A percentile compares a stretch with the other conserved stretches of the same genome.
Conservation (phyloP, 64 coral and sea anemone species). For the Pocillopora damicornis region DNA sequence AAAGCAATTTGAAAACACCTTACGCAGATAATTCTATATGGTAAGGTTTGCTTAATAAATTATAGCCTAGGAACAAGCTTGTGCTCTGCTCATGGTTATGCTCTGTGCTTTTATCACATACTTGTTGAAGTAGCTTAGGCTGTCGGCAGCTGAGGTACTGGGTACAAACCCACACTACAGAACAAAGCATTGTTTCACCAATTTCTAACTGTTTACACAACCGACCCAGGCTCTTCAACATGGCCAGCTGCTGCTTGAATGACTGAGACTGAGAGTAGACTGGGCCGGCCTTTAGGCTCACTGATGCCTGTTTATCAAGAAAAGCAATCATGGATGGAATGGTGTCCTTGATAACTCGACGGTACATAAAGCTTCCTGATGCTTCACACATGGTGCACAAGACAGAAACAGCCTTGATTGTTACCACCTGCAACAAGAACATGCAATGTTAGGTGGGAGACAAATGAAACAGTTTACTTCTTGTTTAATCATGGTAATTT, state of each 20-base stretch:
- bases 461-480: neutral
- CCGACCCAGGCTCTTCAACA: constrained; percentile 58
- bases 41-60: neutral
- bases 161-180: constrained; percentile 39
- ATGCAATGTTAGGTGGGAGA: neutral
- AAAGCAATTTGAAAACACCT: neutral
- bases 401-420: constrained; percentile 77
- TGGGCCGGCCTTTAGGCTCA: constrained; percentile 76
- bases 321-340: constrained; percentile 55
- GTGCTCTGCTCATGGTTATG: neutral
- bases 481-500: no score
- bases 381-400: constrained; percentile 71
- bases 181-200: constrained; percentile 43
- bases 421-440: constrained; percentile 47
- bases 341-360: constrained; percentile 84
- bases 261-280: constrained; percentile 76
- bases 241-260: constrained; percentile 70
- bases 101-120: neutral
- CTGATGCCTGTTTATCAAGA: constrained; percentile 66
- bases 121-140: constrained; percentile 68
- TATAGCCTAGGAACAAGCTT: neutral
- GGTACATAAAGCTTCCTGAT: constrained; percentile 83
- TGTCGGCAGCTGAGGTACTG: constrained; percentile 82
- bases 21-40: no score
- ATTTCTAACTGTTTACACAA: constrained; percentile 77